Conservation (phyloP, 2,888 invertebrate species). For the Tipula confusa region DNA sequence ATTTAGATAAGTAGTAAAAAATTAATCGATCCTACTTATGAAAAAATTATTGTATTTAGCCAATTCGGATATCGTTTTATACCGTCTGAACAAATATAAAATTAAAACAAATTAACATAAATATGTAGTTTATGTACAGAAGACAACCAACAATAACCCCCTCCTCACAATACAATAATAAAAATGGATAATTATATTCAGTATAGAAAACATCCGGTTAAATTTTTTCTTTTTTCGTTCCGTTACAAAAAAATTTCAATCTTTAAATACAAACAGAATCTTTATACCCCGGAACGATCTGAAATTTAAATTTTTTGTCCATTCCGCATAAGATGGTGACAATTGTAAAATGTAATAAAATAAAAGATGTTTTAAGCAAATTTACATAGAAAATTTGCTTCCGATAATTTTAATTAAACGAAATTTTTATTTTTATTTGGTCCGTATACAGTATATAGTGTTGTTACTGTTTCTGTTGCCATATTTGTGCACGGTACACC, state of each 20-base stretch:
- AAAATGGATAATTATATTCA: not conserved
- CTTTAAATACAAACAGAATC: not conserved
- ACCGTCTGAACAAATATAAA: not conserved
- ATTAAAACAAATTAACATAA: not conserved
- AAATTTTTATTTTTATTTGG: not conserved
- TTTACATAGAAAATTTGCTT: constrained; percentile 6
- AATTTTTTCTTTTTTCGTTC: not conserved
- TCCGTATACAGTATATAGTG: not conserved
- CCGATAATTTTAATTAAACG: not conserved
- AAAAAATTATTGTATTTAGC: no score
- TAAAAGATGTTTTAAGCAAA: not conserved
- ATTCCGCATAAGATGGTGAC: constrained; percentile 20
- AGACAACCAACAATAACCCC: not conserved
- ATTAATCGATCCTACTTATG: no score
- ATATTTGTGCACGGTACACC: no score
- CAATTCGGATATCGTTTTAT: not conserved
- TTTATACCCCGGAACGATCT: not conserved
- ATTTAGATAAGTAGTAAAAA: no score
- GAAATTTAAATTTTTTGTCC: not conserved
- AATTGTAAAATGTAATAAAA: not conserved
- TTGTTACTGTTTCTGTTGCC: no score
- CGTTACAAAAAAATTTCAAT: not conserved
- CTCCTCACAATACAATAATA: not conserved
- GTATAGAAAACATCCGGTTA: not conserved
- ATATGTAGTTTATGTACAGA: constrained; percentile 7